Conservation (phyloP, 2,888 invertebrate species). For the Candidula unifasciata region DNA sequence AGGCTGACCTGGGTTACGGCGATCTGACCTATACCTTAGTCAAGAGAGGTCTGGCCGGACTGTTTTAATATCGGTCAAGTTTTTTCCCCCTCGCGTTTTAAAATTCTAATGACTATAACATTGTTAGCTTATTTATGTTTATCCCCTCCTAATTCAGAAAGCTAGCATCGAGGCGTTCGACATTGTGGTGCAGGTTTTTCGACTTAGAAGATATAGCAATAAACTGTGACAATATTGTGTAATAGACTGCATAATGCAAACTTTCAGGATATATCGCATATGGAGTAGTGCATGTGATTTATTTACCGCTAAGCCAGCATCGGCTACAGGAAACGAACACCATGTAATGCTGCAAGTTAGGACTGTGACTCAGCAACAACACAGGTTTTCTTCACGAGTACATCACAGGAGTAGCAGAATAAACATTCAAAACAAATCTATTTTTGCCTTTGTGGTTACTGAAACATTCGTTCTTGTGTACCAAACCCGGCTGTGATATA, state of each 20-base stretch:
- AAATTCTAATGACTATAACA: neutral
- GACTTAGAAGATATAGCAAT: neutral
- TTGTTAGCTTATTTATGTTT: neutral
- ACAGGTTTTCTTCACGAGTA: too few species aligned
- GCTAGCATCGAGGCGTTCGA: neutral
- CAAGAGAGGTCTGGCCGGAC: slow-evolving; percentile 28
- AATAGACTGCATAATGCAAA: too few species aligned
- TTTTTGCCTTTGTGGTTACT: too few species aligned
- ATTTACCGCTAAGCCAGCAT: too few species aligned
- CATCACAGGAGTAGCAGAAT: too few species aligned
- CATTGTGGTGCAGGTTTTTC: neutral
- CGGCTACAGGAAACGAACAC: too few species aligned
- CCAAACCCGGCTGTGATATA: neutral
- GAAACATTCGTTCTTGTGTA: neutral
- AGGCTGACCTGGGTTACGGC: slow-evolving; percentile 26
- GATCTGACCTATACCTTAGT: slow-evolving; percentile 27
- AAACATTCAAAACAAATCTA: too few species aligned
- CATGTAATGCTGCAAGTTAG: too few species aligned
- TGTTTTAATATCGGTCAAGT: slow-evolving; percentile 16
- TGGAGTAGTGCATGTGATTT: too few species aligned
- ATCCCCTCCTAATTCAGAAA: neutral
- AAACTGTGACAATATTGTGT: too few species aligned
- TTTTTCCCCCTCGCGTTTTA: neutral
- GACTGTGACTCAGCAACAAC: too few species aligned
- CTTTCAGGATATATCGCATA: too few species aligned